These are phyloP conservation scores for Drosophila novamexicana DNA, from an alignment of 1,140 invertebrate genomes.

Conservation along the genomic window DNA sequence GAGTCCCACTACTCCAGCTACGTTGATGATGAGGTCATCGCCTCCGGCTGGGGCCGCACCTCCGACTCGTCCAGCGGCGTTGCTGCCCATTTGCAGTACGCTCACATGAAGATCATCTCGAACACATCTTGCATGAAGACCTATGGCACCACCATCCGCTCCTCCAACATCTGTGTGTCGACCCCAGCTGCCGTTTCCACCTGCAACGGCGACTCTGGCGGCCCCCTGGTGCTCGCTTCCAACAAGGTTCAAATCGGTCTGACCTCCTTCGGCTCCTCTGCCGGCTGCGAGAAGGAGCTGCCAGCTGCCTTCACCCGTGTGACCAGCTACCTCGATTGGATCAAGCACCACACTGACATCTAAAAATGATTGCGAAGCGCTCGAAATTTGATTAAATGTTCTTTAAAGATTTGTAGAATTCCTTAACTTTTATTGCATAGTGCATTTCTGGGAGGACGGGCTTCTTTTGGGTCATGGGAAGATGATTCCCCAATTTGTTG, in stretches of 20 bases:
- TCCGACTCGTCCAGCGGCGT: constrained; percentile 77
- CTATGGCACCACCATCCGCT: constrained; percentile 45
- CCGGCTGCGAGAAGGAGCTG: constrained; percentile 85
- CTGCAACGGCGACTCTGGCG: constrained; percentile 85
- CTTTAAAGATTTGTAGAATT: background rate
- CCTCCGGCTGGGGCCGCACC: constrained; percentile 75
- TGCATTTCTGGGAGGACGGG: too few relatives aligned
- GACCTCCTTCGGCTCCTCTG: constrained; percentile 85
- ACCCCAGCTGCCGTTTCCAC: constrained; percentile 65
- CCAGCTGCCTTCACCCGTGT: constrained; percentile 86
- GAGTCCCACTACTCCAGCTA: constrained; percentile 55
- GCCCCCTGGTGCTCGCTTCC: constrained; percentile 81
- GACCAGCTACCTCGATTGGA: constrained; percentile 86
- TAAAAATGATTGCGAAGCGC: constrained; percentile 25
- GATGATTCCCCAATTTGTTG: background rate
- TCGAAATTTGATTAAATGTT: background rate
- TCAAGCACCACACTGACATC: constrained; percentile 76
- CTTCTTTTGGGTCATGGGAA: too few relatives aligned
- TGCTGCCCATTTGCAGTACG: constrained; percentile 60
- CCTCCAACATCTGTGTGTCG: constrained; percentile 66
- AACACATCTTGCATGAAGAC: constrained; percentile 53
- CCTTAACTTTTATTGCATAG: background rate
- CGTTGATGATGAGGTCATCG: constrained; percentile 55
- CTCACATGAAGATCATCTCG: constrained; percentile 59
- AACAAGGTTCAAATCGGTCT: constrained; percentile 84